Conservation (phyloP, 1,140 invertebrate genomes). For the Ceratina australensis region DNA sequence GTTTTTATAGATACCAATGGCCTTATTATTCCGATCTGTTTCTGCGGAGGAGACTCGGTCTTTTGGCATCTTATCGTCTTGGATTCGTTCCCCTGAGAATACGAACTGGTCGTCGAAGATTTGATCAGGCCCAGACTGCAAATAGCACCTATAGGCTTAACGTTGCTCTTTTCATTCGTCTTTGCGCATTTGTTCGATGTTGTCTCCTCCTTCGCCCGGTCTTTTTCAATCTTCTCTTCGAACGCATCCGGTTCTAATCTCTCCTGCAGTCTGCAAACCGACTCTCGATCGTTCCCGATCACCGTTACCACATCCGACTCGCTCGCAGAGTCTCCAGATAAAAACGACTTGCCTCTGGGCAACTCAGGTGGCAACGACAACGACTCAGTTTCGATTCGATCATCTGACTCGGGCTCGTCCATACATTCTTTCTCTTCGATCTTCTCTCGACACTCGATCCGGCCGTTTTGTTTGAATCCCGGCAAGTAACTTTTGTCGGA, state of each 20-base stretch:
- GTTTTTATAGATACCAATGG: constrained; percentile 80
- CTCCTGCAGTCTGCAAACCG: constrained; percentile 45
- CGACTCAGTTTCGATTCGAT: constrained; percentile 8
- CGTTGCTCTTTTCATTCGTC: constrained; percentile 52
- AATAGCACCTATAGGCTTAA: constrained; percentile 68
- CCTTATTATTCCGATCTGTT: constrained; percentile 82
- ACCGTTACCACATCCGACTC: neutral
- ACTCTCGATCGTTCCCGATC: constrained; percentile 3
- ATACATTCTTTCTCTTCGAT: constrained; percentile 40
- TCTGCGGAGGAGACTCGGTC: constrained; percentile 72
- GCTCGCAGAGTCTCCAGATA: constrained; percentile 13
- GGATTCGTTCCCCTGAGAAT: constrained; percentile 69
- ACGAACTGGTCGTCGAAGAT: constrained; percentile 60
- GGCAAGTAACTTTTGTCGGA: constrained; percentile 78
- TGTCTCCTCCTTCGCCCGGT: constrained; percentile 11
- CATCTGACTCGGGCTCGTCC: constrained; percentile 22
- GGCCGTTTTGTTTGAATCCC: constrained; percentile 69
- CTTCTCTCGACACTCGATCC: constrained; percentile 31
- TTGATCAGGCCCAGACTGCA: constrained; percentile 70
- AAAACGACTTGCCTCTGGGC: constrained; percentile 30
- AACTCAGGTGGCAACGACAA: neutral
- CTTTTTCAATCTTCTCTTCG: constrained; percentile 40
- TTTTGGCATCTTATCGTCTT: constrained; percentile 73
- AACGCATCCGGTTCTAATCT: constrained; percentile 46
- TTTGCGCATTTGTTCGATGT: constrained; percentile 14